A percentile compares a stretch with the other conserved stretches of the same genome.
Evolutionary conservation across 2,888 invertebrate species (phyloP).

Genomic region (Theretra japonica): DNA sequence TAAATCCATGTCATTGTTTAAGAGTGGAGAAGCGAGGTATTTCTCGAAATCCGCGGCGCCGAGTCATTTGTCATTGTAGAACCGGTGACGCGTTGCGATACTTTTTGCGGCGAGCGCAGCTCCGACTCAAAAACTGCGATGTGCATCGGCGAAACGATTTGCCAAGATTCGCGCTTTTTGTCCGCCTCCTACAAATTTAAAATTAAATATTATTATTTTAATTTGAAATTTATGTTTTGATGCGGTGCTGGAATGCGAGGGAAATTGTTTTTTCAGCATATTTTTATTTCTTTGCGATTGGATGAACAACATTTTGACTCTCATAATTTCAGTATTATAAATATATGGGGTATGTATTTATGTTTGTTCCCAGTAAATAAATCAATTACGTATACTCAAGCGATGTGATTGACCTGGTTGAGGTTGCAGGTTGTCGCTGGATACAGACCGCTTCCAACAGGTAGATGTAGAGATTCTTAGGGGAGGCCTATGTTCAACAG

Average conservation of each 20-base stretch:
- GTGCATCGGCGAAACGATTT: slow-evolving; percentile 49
- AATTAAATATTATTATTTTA: slow-evolving; percentile 26
- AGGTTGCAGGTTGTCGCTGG: too few species aligned
- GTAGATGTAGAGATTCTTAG: too few species aligned
- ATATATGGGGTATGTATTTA: too few species aligned
- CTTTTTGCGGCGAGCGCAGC: slow-evolving; percentile 64
- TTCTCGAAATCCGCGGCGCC: slow-evolving; percentile 66
- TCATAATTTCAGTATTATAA: too few species aligned
- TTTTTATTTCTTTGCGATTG: background rate
- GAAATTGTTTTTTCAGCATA: background rate
- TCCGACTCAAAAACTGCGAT: slow-evolving; percentile 43
- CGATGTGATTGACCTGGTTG: too few species aligned
- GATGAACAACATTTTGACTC: too few species aligned
- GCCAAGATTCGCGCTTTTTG: slow-evolving; percentile 34
- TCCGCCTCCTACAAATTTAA: slow-evolving; percentile 23
- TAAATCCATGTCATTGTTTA: slow-evolving; percentile 58
- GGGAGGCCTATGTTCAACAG: too few species aligned
- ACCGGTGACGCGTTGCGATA: slow-evolving; percentile 44
- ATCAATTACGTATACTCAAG: too few species aligned
- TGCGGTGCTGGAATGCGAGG: background rate
- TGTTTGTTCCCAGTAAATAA: too few species aligned
- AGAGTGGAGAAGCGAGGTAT: slow-evolving; percentile 62
- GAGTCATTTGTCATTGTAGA: slow-evolving; percentile 75
- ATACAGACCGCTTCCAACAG: too few species aligned
- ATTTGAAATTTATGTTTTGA: background rate